These are phyloP conservation scores for Stegostoma tigrinum DNA, from an alignment of 2,113 vertebrate genomes.

Conservation along the genomic window DNA sequence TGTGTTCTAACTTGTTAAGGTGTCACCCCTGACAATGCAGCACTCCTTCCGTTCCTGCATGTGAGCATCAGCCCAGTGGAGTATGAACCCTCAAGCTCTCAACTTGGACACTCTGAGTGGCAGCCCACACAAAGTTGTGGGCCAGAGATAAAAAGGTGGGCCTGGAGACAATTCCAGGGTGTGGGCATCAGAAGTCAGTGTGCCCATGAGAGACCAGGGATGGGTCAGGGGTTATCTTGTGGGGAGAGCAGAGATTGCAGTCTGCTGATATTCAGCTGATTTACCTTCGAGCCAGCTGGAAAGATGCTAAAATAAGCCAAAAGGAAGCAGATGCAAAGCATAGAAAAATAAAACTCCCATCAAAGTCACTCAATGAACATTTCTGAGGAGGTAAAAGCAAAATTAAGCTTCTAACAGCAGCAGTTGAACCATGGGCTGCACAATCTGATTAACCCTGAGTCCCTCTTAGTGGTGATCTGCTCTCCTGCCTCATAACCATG, in stretches of 20 bases:
- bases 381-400: not conserved
- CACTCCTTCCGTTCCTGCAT: too few species aligned
- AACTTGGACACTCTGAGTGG: too few species aligned
- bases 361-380: not conserved
- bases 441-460: not conserved
- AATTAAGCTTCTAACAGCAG: not conserved
- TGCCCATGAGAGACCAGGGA: not conserved
- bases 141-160: not conserved
- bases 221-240: too few species aligned
- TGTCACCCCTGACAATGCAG: too few species aligned
- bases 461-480: not conserved
- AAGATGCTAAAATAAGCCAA: not conserved
- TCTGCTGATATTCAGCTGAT: not conserved
- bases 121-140: not conserved
- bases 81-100: too few species aligned
- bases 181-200: not conserved
- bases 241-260: not conserved
- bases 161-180: not conserved
- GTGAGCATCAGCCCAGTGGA: too few species aligned
- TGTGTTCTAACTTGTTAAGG: too few species aligned
- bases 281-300: not conserved
- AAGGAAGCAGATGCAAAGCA: not conserved
- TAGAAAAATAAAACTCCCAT: not conserved
- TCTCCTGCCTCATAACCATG: not conserved
- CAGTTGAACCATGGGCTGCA: not conserved